Conservation (phyloP, 2,888 invertebrate species). For the Cheilosia scutellata region DNA sequence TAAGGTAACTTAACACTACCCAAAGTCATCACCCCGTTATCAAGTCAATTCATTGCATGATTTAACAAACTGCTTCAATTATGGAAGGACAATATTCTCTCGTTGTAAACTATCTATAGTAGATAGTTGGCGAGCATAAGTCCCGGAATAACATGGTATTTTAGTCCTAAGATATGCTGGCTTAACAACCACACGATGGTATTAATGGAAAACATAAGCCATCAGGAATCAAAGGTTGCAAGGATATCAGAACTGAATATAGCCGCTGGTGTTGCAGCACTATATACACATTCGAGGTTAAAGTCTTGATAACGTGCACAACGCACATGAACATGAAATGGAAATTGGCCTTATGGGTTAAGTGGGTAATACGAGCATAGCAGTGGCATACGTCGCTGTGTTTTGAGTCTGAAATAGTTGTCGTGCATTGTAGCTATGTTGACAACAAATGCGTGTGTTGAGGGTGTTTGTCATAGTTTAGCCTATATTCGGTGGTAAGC, state of each 20-base stretch:
- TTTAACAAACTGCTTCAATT: conserved; percentile 37
- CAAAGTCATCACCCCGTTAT: conserved; percentile 25
- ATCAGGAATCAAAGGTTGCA: conserved; percentile 34
- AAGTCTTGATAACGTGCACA: conserved; percentile 3
- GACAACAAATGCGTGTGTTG: background rate
- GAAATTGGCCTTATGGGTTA: conserved; percentile 9
- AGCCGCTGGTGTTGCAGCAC: background rate
- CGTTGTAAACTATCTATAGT: background rate
- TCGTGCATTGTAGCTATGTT: conserved; percentile 2
- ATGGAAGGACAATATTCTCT: conserved; percentile 25
- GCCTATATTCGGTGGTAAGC: background rate
- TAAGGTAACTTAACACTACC: background rate
- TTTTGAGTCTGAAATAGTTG: background rate
- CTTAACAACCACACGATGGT: conserved; percentile 9
- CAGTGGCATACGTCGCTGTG: conserved; percentile 1
- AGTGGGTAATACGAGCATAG: background rate
- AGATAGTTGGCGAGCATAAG: background rate
- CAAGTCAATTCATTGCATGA: conserved; percentile 37
- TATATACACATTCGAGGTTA: conserved; percentile 13
- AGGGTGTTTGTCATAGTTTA: conserved; percentile 1
- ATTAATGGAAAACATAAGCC: conserved; percentile 25
- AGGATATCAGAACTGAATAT: background rate
- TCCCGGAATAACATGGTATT: conserved; percentile 26
- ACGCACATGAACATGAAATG: conserved; percentile 1
- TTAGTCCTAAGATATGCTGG: conserved; percentile 22